phyloP scores from a whole-genome alignment of 2,113 vertebrate species.

The Apodemus sylvaticus region DNA sequence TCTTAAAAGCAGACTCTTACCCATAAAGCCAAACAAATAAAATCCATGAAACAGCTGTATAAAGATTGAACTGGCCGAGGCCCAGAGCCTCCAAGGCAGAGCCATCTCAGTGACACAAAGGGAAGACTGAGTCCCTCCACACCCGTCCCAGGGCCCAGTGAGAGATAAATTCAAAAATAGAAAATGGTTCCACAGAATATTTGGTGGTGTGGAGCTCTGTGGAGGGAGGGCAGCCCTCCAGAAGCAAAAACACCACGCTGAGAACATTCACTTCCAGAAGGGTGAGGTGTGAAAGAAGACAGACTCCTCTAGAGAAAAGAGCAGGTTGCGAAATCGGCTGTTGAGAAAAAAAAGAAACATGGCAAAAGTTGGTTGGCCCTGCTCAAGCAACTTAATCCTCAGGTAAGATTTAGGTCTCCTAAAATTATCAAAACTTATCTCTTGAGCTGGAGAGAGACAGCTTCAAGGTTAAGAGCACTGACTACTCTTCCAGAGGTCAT shows the following conservation, averaged over 20 bases:
- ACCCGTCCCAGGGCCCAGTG: too few relatives aligned
- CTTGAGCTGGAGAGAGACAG: too few relatives aligned
- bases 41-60: neutral
- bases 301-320: neutral
- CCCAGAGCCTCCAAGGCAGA: neutral
- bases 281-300: neutral
- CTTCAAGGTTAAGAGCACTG: too few relatives aligned
- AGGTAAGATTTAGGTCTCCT: neutral
- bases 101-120: neutral
- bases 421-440: neutral
- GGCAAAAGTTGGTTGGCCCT: too few relatives aligned
- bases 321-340: neutral
- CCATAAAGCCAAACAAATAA: neutral
- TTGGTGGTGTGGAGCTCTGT: fast-evolving
- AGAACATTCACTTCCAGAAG: neutral
- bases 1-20: neutral
- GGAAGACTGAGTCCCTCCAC: too few relatives aligned
- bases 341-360: neutral
- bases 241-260: fast-evolving
- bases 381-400: neutral
- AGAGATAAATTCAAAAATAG: fast-evolving
- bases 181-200: fast-evolving
- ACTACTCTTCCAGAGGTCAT: too few relatives aligned
- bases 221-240: too few relatives aligned
- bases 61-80: too few relatives aligned